Conservation (phyloP, 2,113 vertebrate genomes). For the Micronisus gabar region DNA sequence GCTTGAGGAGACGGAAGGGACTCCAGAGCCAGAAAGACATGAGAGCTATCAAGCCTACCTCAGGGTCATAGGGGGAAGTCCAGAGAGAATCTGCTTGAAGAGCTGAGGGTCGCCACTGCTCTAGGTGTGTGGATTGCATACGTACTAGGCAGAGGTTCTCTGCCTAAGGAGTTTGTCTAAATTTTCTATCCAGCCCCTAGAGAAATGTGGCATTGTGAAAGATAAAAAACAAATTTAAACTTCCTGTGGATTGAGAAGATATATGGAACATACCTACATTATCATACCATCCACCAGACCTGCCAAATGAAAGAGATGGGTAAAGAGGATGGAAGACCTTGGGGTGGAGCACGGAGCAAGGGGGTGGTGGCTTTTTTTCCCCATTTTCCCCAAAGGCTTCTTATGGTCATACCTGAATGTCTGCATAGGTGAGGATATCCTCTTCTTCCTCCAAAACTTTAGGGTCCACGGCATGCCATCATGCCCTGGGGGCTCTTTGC, state of each 20-base stretch:
- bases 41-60: background rate
- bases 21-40: background rate
- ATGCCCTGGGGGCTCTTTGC: background rate
- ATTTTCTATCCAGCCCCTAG: background rate
- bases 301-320: background rate
- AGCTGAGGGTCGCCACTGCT: background rate
- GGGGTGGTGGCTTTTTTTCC: background rate
- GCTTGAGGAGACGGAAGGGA: background rate
- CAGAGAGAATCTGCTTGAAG: background rate
- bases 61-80: background rate
- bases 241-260: background rate
- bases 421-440: background rate
- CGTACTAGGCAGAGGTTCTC: background rate
- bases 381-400: background rate
- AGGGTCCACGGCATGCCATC: background rate
- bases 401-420: background rate
- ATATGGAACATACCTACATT: background rate
- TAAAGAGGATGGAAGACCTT: background rate
- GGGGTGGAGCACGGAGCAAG: background rate
- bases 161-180: background rate
- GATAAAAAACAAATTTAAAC: background rate
- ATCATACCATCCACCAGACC: background rate
- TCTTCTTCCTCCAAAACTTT: background rate
- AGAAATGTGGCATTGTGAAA: background rate
- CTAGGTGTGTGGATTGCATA: background rate